A percentile compares a stretch with the other conserved stretches of the same genome.
Evolutionary conservation across 2,113 vertebrate species (phyloP).

Genomic region (Xyliphius kryptos): DNA sequence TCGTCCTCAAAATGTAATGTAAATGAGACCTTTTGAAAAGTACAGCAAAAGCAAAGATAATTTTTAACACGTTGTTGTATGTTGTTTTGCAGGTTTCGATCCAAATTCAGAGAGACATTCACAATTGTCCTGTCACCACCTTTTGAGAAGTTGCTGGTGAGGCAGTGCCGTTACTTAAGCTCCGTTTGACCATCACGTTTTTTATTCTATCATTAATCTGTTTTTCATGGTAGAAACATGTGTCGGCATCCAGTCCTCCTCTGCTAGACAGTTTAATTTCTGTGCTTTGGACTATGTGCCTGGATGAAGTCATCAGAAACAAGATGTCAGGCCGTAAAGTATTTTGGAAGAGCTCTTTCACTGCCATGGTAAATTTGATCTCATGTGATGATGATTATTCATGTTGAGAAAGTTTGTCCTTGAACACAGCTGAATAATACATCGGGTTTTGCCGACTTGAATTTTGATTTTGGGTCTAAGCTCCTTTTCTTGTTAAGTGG

Average conservation of each 20-base stretch:
- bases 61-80: neutral
- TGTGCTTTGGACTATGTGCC: slow-evolving; percentile 60
- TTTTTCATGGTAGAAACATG: slow-evolving; percentile 49
- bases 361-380: slow-evolving; percentile 63
- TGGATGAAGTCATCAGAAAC: slow-evolving; percentile 49
- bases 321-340: slow-evolving; percentile 57
- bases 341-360: slow-evolving; percentile 66
- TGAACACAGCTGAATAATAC: slow-evolving; percentile 35
- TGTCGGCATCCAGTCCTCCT: slow-evolving; percentile 38
- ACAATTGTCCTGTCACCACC: slow-evolving; percentile 47
- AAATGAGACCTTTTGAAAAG: too few species aligned
- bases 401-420: slow-evolving; percentile 9
- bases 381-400: slow-evolving; percentile 8
- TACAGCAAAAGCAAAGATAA: neutral
- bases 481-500: slow-evolving; percentile 8
- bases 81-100: slow-evolving; percentile 64
- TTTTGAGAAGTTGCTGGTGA: slow-evolving; percentile 70
- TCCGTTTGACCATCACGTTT: neutral
- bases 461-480: slow-evolving; percentile 21
- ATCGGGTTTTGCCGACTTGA: slow-evolving; percentile 26
- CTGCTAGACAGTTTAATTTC: slow-evolving; percentile 56
- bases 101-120: slow-evolving; percentile 55
- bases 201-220: neutral
- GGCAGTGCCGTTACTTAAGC: slow-evolving; percentile 17
- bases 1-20: too few species aligned